These are phyloP conservation scores for Scytalopus superciliaris DNA, from an alignment of 2,113 vertebrate genomes.

Conservation along the genomic window DNA sequence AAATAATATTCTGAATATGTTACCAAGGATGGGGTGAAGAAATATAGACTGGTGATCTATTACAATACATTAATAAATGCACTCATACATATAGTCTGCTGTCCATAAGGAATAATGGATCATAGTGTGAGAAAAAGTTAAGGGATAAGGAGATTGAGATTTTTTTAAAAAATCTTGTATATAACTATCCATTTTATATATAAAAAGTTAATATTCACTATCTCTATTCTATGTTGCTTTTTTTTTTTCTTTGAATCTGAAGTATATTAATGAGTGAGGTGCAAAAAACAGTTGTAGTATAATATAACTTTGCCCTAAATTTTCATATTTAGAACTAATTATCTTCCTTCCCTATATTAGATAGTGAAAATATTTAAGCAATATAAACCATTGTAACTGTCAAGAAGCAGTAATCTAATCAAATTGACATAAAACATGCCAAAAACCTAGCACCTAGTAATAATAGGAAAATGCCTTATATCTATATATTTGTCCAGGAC, in stretches of 20 bases:
- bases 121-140: constrained; percentile 21
- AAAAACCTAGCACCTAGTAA: constrained; percentile 36
- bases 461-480: constrained; percentile 36
- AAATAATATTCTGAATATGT: constrained; percentile 78
- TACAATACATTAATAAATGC: constrained; percentile 73
- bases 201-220: background rate
- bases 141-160: background rate
- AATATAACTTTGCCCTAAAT: background rate
- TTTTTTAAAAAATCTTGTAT: background rate
- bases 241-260: constrained; percentile 22
- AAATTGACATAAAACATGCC: constrained; percentile 57
- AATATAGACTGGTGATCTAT: constrained; percentile 73
- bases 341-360: constrained; percentile 32
- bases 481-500: background rate
- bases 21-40: constrained; percentile 67
- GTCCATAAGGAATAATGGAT: constrained; percentile 57
- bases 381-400: constrained; percentile 33
- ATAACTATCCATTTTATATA: constrained; percentile 4
- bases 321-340: constrained; percentile 62
- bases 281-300: background rate
- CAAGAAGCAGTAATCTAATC: constrained; percentile 45
- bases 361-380: constrained; percentile 63
- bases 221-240: constrained; percentile 12
- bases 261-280: constrained; percentile 31
- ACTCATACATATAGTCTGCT: constrained; percentile 16